Evolutionary conservation across 2,888 invertebrate genomes (phyloP), one percentile per base, ranked within the genome.

Genomic region (Archaeoteleia sp.): DNA sequence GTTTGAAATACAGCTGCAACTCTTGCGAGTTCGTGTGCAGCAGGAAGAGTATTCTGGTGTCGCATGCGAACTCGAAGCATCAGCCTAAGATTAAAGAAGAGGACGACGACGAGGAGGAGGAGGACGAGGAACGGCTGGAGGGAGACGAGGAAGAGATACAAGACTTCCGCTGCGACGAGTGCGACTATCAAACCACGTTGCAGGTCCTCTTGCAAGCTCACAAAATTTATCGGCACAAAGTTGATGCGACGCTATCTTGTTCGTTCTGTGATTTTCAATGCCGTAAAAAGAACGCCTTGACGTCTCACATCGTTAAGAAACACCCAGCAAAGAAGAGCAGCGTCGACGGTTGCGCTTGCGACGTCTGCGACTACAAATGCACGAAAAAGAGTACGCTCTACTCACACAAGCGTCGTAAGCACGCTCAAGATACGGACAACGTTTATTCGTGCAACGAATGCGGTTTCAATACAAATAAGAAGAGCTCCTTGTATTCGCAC

Each of bases 401-500:
- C 46, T 78, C 79, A 1, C 84, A 84, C 53, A 78, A 78, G 20
- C 74, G 80, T 0, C 76, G 78, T 1, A 81, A 82, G 42, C 75
- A 71, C 12, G 57, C 42, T 10, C 68, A 72, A 8, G 57, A 69
- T 2, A 13, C 43, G 0, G 62, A 61, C 1, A 69, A 72, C 4
- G 68, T 79, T 9, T 81, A 74, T 17, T 63, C 72, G 1, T 85
- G 85, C 70, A 77, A 82, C 58, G 81, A 82, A 15, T 85, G 85
- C 40, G 70, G 74, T 6, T 84, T 80, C 40, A 79, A 80, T n/a
- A 77, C 82, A 0, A 67, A 49, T 1, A 81, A 81, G 8, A 82
- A 83, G n/a, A 73, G 77, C 0, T 78, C 83, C 0, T 60, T 85
- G 1, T 80, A 80, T 32, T 79, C 83, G 5, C 85, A 85, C 66